Evolutionary conservation across 2,113 vertebrate species (phyloP), one percentile per base, ranked within the genome.

Genomic region (Entomyzon cyanotis): DNA sequence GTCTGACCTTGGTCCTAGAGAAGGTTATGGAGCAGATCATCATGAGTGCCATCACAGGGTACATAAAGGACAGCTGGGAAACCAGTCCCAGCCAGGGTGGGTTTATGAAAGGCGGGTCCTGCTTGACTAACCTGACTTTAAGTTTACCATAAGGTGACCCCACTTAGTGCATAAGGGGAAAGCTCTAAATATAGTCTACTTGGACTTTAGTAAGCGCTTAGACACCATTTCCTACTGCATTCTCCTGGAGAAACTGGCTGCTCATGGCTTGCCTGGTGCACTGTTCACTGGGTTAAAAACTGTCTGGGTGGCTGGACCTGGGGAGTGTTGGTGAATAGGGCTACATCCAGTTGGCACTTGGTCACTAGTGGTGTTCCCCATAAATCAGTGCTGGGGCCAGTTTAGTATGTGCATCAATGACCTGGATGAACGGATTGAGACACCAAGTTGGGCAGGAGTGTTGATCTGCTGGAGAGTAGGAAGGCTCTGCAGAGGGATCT

Each of bases 321-420:
- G 47, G 8, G 23, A 19, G 3, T 2, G n/a, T 14, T 41, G 39
- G 16, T 31, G 47, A 55, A 19, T 27, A 47, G 21, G 7, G 30
- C n/a, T 37, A 31, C 44, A 60, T 33, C 33, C 33, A 30, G 28
- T 39, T n/a, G 53, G 69, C 1, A 2, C 12, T 5, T 3, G 0
- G 1, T 47, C 25, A 16, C 41, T 8, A 16, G n/a, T n/a, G 69
- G 7, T 46, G 47, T 1, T 52, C 37, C 27, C 11, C 20, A 24
- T 23, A 7, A 20, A 11, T 25, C 28, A 82, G 33, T 28, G 6
- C 0, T 60, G 39, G 20, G 39, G 15, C 23, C 37, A 59, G 39
- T 73, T 88, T 42, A 27, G 33, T 15, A 30, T 62, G 28, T 41
- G 8, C 10, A 55, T 28, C 8, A 15, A 33, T 42, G 22, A 23